Percentiles rank a stretch among this genome's conserved stretches.
Conservation (phyloP, 2,888 invertebrate species). For the Tolmerus cingulatus region DNA sequence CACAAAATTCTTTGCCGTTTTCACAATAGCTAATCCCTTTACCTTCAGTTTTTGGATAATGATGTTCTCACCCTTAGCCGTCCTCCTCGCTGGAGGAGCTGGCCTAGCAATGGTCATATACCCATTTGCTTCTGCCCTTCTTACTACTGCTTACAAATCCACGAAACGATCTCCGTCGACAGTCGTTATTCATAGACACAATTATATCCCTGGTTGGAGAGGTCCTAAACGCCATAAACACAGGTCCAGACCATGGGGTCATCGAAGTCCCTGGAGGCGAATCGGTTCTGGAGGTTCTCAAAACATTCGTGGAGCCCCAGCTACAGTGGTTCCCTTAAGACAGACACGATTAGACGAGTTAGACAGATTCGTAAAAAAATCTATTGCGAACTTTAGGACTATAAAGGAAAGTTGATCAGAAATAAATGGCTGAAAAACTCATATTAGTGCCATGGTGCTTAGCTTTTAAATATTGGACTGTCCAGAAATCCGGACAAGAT, state of each 20-base stretch:
- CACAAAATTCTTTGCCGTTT: conserved; percentile 57
- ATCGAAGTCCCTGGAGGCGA: background rate
- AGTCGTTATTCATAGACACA: conserved; percentile 47
- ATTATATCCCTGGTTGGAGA: conserved; percentile 1
- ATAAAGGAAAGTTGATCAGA: background rate
- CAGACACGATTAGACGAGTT: background rate
- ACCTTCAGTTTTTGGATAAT: conserved; percentile 69
- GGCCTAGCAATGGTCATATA: conserved; percentile 70
- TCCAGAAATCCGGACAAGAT: background rate
- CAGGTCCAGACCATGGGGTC: background rate
- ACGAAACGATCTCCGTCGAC: conserved; percentile 13
- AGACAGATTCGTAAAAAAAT: background rate
- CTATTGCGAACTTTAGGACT: conserved; percentile 3
- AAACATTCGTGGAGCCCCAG: background rate
- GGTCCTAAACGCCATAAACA: background rate
- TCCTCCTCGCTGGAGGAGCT: conserved; percentile 70
- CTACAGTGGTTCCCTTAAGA: background rate
- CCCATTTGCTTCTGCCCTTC: conserved; percentile 67
- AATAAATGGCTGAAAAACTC: background rate
- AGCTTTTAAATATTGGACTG: background rate
- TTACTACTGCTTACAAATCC: conserved; percentile 58
- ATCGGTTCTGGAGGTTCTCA: background rate
- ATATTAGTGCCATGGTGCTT: conserved; percentile 21
- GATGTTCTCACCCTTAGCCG: conserved; percentile 70
- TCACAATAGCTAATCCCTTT: conserved; percentile 69